phyloP scores from a whole-genome alignment of 2,797 vertebrate genomes.

The Argentina silus region DNA sequence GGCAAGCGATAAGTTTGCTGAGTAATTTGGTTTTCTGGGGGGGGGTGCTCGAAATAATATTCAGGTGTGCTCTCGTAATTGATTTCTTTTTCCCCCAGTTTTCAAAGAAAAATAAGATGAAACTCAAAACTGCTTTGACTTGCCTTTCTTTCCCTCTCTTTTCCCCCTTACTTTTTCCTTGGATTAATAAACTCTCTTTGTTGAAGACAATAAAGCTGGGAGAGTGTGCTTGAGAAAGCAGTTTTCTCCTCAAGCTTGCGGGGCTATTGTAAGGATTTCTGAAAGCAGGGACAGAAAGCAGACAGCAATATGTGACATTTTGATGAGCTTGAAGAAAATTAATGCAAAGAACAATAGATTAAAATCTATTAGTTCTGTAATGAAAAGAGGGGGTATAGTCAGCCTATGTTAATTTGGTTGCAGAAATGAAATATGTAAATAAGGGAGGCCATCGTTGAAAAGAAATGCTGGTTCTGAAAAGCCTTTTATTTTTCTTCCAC shows the following conservation, averaged over 20 bases:
- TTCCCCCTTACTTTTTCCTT: conserved; percentile 27
- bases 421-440: conserved; percentile 71
- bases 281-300: conserved; percentile 44
- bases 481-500: conserved; percentile 26
- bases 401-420: conserved; percentile 61
- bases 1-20: conserved; percentile 99
- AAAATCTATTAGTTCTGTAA: conserved; percentile 68
- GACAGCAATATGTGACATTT: conserved; percentile 52
- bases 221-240: conserved; percentile 75
- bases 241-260: conserved; percentile 69
- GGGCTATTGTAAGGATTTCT: conserved; percentile 65
- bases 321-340: conserved; percentile 65
- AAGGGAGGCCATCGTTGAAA: conserved; percentile 35
- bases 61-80: conserved; percentile 98
- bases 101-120: conserved; percentile 82
- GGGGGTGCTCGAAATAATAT: conserved; percentile 95
- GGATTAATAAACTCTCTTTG: conserved; percentile 84
- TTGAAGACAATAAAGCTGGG: conserved; percentile 77
- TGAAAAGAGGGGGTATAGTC: conserved; percentile 59
- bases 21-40: conserved; percentile 98
- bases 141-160: conserved; percentile 61
- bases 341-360: conserved; percentile 74
- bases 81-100: conserved; percentile 90
- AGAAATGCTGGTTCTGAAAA: conserved; percentile 34
- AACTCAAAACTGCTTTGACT: conserved; percentile 82